A percentile compares a stretch with the other conserved stretches of the same genome.
Conservation (phyloP, 2,797 vertebrate species). For the Chromobotia macracanthus region DNA sequence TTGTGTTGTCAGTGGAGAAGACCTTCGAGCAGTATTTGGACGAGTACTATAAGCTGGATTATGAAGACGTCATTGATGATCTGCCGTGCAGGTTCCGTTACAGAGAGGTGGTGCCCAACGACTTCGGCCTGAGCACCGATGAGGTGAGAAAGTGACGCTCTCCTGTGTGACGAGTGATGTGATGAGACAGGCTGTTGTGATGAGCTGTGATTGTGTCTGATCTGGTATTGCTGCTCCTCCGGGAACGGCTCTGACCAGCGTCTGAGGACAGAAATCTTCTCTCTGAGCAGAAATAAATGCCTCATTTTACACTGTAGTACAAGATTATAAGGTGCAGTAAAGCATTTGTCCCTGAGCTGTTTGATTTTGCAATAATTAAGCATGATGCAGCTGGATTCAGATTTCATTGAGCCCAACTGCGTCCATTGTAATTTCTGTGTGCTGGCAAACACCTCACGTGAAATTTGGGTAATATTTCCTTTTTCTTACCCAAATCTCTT, state of each 20-base stretch:
- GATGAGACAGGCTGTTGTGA: constrained; percentile 71
- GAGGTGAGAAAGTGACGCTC: constrained; percentile 79
- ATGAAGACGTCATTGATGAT: constrained; percentile 88
- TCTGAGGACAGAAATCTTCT: constrained; percentile 82
- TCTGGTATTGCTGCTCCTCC: constrained; percentile 77
- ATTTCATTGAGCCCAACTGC: no score
- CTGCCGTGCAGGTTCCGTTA: constrained; percentile 91
- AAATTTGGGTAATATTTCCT: background rate
- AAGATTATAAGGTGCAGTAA: no score
- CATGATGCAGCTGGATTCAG: no score
- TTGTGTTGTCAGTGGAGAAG: constrained; percentile 78
- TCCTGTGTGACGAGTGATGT: background rate
- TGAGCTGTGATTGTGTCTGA: constrained; percentile 74
- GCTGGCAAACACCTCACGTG: no score
- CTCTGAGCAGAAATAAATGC: constrained; percentile 74
- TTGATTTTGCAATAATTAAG: no score
- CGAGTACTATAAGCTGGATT: constrained; percentile 88
- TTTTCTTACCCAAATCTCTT: constrained; percentile 24
- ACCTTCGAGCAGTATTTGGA: constrained; percentile 89
- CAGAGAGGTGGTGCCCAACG: constrained; percentile 84
- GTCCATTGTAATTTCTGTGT: no score
- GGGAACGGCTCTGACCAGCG: constrained; percentile 78
- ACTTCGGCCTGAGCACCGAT: constrained; percentile 85
- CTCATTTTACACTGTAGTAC: background rate
- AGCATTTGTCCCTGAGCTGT: no score